phyloP scores from a whole-genome alignment of 2,113 vertebrate genomes.

The Candoia aspera region DNA sequence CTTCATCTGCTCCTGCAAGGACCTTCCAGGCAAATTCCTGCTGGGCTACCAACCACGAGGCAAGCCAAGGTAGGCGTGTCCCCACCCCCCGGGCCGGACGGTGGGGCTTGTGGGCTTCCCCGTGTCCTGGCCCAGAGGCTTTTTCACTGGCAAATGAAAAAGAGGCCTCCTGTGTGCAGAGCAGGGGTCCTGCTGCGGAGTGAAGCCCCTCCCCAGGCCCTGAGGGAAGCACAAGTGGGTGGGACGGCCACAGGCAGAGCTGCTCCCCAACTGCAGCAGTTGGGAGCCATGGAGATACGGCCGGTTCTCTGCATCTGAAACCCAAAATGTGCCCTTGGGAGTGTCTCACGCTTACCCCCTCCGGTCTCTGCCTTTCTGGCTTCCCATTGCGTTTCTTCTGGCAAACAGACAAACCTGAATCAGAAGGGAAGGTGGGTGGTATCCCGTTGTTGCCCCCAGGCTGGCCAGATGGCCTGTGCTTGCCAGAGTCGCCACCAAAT shows the following conservation, averaged over 20 bases:
- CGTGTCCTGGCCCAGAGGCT: not conserved
- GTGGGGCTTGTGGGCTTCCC: not conserved
- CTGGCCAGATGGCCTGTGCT: accelerated
- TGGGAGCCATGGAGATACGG: not conserved
- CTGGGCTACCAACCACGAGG: conserved; percentile 96
- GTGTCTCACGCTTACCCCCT: not conserved
- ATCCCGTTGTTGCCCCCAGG: accelerated
- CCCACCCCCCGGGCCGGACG: not conserved
- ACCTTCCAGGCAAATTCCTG: conserved; percentile 95
- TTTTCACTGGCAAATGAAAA: too few species aligned
- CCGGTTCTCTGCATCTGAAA: not conserved
- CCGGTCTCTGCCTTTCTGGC: not conserved
- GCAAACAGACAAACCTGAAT: not conserved
- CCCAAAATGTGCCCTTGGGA: not conserved
- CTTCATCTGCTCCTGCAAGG: conserved; percentile 92
- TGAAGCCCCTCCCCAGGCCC: not conserved
- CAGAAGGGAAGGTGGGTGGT: not conserved
- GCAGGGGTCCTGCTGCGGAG: not conserved
- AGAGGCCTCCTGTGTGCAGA: not conserved
- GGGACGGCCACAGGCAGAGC: not conserved
- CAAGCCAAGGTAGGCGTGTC: conserved; percentile 87
- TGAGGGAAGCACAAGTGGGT: not conserved
- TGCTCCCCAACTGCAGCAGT: not conserved
- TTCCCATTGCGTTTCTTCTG: not conserved
- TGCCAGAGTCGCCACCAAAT: not conserved